Evolutionary conservation across 2,888 invertebrate genomes (phyloP).

Genomic region (Agrochola lota): DNA sequence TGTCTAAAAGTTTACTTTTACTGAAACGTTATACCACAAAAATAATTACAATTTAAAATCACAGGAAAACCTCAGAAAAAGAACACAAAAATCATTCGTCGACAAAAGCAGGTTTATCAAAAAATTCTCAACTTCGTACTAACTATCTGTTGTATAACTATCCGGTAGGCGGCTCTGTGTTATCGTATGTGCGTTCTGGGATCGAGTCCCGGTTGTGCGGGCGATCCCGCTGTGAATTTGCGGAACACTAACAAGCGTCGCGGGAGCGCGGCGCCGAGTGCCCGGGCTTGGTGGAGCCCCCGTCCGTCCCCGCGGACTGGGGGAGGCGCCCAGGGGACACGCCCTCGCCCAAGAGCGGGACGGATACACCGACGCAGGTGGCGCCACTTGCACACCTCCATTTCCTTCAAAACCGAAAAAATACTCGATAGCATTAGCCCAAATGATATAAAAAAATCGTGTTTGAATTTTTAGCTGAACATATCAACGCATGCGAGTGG

Average conservation of each 20-base stretch:
- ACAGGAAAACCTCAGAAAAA: constrained; percentile 49
- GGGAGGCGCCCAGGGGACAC: constrained; percentile 90
- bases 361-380: constrained; percentile 82
- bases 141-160: constrained; percentile 70
- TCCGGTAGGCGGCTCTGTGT: constrained; percentile 86
- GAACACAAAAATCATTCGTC: constrained; percentile 59
- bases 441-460: constrained; percentile 46
- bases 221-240: constrained; percentile 91
- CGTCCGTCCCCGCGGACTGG: constrained; percentile 89
- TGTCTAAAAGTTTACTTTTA: constrained; percentile 25
- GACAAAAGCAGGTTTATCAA: constrained; percentile 37
- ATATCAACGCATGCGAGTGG: constrained; percentile 67
- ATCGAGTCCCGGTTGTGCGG: constrained; percentile 89
- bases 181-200: constrained; percentile 89
- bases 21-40: constrained; percentile 41
- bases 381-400: constrained; percentile 81
- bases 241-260: constrained; percentile 90
- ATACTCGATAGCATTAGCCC: constrained; percentile 13
- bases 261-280: constrained; percentile 89
- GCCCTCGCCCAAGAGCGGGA: constrained; percentile 91
- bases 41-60: constrained; percentile 38
- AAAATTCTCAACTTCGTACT: constrained; percentile 53
- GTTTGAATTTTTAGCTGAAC: constrained; percentile 60
- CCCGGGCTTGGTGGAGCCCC: constrained; percentile 89
- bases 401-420: constrained; percentile 62